Base-by-base conservation (phyloP, 1,140 invertebrate genomes). In the Microplitis demolitor region DNA sequence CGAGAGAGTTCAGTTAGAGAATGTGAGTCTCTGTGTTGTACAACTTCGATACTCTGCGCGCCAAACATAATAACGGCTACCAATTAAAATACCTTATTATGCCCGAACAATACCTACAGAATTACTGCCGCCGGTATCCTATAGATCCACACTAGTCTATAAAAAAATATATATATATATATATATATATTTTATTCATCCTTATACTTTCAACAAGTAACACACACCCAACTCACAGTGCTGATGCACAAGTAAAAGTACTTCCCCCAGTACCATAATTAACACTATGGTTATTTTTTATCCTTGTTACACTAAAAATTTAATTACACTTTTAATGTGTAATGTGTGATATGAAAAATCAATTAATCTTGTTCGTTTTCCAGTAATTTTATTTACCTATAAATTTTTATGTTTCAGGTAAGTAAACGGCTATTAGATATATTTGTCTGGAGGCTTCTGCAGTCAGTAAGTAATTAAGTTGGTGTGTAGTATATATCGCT, bases 41-140 rank as follows among this genome's bases (percentile, higher is more conserved):
- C 61, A 37, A 24, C 4, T 33, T 54, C 54, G 64, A 66, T 72
- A 39, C 71, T 45, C 62, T 63, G 67, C 71, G 60, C 61, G 66
- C 73, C 73, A 34, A 77, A 77, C 74, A 77, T 77, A 76, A 77
- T 77, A 80, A 83, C 77, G 76, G 76, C 74, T 58, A 78, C 79
- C 80, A 84, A 84, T 84, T 84, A 82, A 84, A 84, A 84, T 84
- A 81, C 82, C 82, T 83, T 83, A 82, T 81, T 84, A 84, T 73
- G 68, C 69, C 58, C 72, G 74, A 78, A 83, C 79, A 80, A 82
- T 82, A 78, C 76, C 24, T 16, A 31, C 4, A 31, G 14, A 11
- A 24, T 31, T 31, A 24, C 4, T n/a, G 16, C 53, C 53, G 31
- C 6, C 39, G 39, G 39, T 45, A 6, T 45, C 39, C 39, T 24